Conservation (phyloP, 2,888 invertebrate genomes). For the Leptodirus hochenwartii region DNA sequence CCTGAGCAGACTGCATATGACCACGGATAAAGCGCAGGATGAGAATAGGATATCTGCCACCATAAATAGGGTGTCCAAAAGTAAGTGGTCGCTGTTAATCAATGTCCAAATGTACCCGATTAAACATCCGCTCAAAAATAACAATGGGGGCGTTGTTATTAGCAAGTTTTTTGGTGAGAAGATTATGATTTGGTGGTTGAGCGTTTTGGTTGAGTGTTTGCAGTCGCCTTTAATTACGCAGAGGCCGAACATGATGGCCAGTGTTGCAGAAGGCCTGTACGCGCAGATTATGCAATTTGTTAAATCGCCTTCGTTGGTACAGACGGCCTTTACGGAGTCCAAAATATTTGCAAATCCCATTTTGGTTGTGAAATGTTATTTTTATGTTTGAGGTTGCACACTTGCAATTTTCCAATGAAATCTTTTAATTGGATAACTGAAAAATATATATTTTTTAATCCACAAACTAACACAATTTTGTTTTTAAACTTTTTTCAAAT, state of each 20-base stretch:
- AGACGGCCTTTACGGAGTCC: no score
- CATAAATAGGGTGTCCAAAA: constrained; percentile 7
- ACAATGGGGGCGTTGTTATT: constrained; percentile 2
- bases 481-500: no score
- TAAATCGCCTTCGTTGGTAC: constrained; percentile 3
- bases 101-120: constrained; percentile 8
- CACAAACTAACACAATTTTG: no score
- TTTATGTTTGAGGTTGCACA: no score
- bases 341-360: no score
- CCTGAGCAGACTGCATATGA: constrained; percentile 4
- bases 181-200: constrained; percentile 2
- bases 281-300: constrained; percentile 10
- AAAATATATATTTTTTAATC: no score
- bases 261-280: constrained; percentile 6
- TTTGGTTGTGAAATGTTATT: no score
- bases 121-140: no score
- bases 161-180: background rate
- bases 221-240: constrained; percentile 9
- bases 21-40: constrained; percentile 8
- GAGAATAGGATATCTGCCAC: constrained; percentile 10
- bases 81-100: constrained; percentile 4
- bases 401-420: no score
- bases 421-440: no score
- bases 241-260: constrained; percentile 7
- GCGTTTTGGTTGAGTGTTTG: constrained; percentile 8